These are phyloP conservation scores for Sebastes ruberrimus DNA, from an alignment of 2,797 vertebrate genomes.

Conservation along the genomic window DNA sequence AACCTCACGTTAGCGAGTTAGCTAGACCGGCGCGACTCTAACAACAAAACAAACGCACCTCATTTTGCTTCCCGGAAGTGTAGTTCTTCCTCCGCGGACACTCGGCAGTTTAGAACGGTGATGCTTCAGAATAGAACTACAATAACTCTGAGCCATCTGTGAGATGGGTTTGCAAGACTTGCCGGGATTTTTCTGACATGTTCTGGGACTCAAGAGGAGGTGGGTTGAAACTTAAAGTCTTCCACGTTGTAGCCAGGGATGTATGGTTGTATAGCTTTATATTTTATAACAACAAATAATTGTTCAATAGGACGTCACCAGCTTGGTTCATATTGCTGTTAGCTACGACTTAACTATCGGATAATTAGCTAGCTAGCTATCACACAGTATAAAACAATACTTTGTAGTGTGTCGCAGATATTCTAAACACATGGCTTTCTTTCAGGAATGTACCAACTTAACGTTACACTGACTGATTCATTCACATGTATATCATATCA, in stretches of 20 bases:
- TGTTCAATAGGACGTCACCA: fast-evolving
- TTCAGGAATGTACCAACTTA: neutral
- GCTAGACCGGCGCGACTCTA: fast-evolving
- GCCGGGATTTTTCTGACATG: constrained; percentile 60
- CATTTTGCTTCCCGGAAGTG: constrained; percentile 48
- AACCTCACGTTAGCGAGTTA: fast-evolving
- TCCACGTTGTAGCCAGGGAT: neutral
- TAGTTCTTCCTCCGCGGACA: constrained; percentile 36
- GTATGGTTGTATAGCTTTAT: neutral
- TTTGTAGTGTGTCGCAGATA: neutral
- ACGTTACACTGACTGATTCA: too few species aligned
- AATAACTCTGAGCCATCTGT: constrained; percentile 11
- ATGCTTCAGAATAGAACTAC: constrained; percentile 46
- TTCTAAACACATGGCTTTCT: neutral
- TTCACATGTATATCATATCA: too few species aligned
- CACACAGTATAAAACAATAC: fast-evolving
- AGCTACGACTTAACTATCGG: neutral
- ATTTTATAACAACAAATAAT: neutral
- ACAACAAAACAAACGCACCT: constrained; percentile 2
- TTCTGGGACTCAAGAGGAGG: constrained; percentile 9
- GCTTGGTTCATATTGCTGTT: neutral
- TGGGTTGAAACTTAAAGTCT: neutral
- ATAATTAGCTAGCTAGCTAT: neutral
- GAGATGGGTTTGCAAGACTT: constrained; percentile 49
- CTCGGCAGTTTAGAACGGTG: fast-evolving